Evolutionary conservation across 2,888 invertebrate species (phyloP).

Genomic region (Ennomos fuscantarius): DNA sequence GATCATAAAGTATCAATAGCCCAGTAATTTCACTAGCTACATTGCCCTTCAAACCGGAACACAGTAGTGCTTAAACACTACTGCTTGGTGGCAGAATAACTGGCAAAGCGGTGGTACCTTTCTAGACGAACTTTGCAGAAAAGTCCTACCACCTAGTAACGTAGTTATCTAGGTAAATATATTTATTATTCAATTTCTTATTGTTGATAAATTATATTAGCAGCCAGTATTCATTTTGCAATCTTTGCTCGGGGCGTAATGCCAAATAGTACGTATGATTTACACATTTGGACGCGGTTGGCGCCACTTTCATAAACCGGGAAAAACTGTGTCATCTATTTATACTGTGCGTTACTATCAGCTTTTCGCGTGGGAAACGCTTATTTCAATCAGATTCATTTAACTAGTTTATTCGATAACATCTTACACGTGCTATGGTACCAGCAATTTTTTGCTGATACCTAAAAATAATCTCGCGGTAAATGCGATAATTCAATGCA

Average conservation of each 20-base stretch:
- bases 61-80: no score
- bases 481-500: conserved; percentile 11
- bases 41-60: no score
- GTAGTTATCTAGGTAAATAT: no score
- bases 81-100: no score
- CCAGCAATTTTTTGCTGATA: conserved; percentile 18
- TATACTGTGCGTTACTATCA: conserved; percentile 50
- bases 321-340: conserved; percentile 63
- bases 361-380: conserved; percentile 36
- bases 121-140: no score
- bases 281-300: conserved; percentile 59
- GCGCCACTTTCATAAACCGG: conserved; percentile 69
- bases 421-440: conserved; percentile 5
- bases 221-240: conserved; percentile 31
- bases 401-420: conserved; percentile 35
- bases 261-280: conserved; percentile 76
- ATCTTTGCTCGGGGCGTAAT: conserved; percentile 63
- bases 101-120: no score
- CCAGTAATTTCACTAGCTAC: no score
- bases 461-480: conserved; percentile 5
- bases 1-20: no score
- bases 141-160: no score
- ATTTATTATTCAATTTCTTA: no score
- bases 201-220: no score
- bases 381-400: conserved; percentile 36